Conservation (phyloP, 2,113 vertebrate species). For the Odocoileus hemionus region DNA sequence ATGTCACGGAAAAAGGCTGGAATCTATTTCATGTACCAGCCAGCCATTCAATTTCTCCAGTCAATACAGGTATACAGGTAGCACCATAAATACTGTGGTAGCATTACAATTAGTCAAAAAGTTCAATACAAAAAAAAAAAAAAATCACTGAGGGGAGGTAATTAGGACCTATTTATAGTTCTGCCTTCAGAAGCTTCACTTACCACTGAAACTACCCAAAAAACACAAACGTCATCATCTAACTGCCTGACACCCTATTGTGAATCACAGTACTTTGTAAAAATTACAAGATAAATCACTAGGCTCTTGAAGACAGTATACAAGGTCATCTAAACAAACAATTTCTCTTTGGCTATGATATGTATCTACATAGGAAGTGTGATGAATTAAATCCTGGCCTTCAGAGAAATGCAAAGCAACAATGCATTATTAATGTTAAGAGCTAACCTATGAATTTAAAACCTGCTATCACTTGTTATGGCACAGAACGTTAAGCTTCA, state of each 20-base stretch:
- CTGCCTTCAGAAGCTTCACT: constrained; percentile 57
- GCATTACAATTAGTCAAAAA: constrained; percentile 59
- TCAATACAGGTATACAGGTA: constrained; percentile 70
- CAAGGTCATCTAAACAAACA: not conserved
- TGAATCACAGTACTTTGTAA: not conserved
- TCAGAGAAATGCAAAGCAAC: constrained; percentile 2
- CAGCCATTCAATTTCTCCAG: constrained; percentile 76
- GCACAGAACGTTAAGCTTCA: not conserved
- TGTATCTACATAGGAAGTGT: not conserved
- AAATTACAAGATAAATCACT: not conserved
- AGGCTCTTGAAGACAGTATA: not conserved
- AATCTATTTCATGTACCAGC: constrained; percentile 76
- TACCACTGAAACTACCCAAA: constrained; percentile 42
- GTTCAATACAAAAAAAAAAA: constrained; percentile 55
- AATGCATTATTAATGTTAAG: not conserved
- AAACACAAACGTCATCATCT: constrained; percentile 45
- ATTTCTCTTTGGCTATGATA: not conserved
- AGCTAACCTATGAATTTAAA: not conserved
- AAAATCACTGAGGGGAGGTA: constrained; percentile 49
- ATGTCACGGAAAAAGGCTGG: constrained; percentile 82
- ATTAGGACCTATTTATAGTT: constrained; percentile 56
- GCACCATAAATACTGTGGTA: constrained; percentile 52
- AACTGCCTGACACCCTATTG: not conserved
- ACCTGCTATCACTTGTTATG: not conserved
- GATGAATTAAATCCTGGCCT: not conserved